Percentiles rank a stretch among this genome's conserved stretches.
Conservation (phyloP, 2,113 vertebrate species). For the Puffinus mauretanicus region DNA sequence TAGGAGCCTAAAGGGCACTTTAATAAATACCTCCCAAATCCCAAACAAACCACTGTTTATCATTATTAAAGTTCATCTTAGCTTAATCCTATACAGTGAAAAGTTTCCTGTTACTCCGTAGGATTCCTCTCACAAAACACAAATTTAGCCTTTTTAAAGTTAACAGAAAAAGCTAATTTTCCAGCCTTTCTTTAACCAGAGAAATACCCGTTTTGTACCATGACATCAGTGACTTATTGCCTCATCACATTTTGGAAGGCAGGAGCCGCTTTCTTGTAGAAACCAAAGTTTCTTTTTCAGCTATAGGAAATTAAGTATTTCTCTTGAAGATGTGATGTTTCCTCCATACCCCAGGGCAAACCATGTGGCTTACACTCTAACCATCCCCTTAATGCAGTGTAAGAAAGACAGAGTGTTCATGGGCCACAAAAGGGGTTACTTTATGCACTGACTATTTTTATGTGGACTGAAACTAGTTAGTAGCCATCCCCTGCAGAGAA, state of each 20-base stretch:
- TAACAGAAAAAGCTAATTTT: not conserved
- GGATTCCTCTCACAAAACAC: not conserved
- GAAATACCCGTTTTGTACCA: not conserved
- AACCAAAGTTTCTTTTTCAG: not conserved
- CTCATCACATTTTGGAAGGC: not conserved
- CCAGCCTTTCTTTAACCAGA: not conserved
- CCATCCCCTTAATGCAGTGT: not conserved
- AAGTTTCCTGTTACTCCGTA: not conserved
- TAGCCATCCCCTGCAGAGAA: not conserved
- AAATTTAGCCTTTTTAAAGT: not conserved
- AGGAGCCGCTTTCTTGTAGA: not conserved
- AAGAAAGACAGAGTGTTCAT: not conserved
- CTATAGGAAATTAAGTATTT: not conserved
- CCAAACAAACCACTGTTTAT: not conserved
- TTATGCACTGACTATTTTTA: not conserved
- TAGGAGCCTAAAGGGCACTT: not conserved
- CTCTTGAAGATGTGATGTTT: not conserved
- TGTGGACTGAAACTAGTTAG: not conserved
- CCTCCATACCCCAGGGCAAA: not conserved
- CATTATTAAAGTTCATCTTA: not conserved
- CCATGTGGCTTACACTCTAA: not conserved
- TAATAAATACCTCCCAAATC: not conserved
- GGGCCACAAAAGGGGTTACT: not conserved
- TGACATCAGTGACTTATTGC: not conserved
- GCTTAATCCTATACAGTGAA: not conserved